Evolutionary conservation across 2,888 invertebrate species (phyloP).

Genomic region (Cheilosia variabilis): DNA sequence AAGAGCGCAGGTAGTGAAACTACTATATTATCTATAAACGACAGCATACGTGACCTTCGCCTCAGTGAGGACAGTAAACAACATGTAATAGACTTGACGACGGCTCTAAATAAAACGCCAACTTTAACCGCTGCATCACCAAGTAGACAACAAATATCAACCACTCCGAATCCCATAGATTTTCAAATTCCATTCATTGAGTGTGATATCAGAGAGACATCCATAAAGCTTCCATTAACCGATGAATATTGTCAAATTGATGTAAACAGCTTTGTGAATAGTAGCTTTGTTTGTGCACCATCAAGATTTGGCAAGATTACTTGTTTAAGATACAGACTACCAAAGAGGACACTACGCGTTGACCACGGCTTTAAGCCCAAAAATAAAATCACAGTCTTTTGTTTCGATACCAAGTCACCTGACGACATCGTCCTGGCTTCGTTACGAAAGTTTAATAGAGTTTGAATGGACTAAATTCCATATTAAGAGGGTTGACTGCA

Average conservation of each 20-base stretch:
- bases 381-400: conserved; percentile 78
- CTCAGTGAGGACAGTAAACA: conserved; percentile 35
- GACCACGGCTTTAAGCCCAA: conserved; percentile 77
- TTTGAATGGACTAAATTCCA: conserved; percentile 20
- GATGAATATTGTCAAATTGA: conserved; percentile 76
- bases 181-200: conserved; percentile 78
- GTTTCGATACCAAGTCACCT: conserved; percentile 80
- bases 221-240: conserved; percentile 39
- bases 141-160: conserved; percentile 1
- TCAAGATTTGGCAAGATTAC: conserved; percentile 77
- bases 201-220: conserved; percentile 76
- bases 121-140: conserved; percentile 13
- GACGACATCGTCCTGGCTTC: conserved; percentile 80
- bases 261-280: conserved; percentile 45
- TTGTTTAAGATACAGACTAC: conserved; percentile 72
- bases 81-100: conserved; percentile 79
- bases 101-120: conserved; percentile 77
- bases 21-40: conserved; percentile 26
- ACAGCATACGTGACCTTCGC: conserved; percentile 35
- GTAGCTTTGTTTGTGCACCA: conserved; percentile 67
- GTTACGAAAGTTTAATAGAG: conserved; percentile 77
- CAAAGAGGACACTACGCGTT: conserved; percentile 27
- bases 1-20: conserved; percentile 25
- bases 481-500: not conserved
- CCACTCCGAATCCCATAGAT: conserved; percentile 44